Evolutionary conservation across 2,888 invertebrate species (phyloP).

Genomic region (Nudaria mundana): DNA sequence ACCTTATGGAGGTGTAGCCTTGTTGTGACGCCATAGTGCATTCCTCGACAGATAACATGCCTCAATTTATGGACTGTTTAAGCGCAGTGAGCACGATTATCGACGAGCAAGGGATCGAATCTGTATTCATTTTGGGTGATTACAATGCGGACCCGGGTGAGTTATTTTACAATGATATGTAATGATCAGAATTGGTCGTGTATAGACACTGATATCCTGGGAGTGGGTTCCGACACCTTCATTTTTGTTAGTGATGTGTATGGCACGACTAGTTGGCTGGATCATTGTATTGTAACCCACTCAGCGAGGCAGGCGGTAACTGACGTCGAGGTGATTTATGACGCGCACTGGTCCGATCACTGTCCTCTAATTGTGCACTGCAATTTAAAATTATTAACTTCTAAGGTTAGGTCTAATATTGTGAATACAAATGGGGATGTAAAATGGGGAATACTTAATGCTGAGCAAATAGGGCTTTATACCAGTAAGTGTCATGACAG

Average conservation of each 20-base stretch:
- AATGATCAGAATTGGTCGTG: not conserved
- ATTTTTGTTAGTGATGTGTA: too few species aligned
- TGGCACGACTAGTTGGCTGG: too few species aligned
- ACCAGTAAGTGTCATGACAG: too few species aligned
- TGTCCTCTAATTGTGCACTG: not conserved
- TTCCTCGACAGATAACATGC: not conserved
- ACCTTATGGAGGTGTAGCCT: not conserved
- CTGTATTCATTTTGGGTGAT: not conserved
- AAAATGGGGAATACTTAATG: too few species aligned
- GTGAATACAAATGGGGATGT: too few species aligned
- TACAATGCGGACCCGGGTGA: not conserved
- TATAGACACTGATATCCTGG: not conserved
- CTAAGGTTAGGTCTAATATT: too few species aligned
- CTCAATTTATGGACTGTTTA: not conserved
- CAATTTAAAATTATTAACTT: too few species aligned
- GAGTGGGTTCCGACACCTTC: not conserved
- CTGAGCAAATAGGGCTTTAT: too few species aligned
- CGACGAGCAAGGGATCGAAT: not conserved
- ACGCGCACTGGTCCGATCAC: not conserved
- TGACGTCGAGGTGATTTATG: not conserved
- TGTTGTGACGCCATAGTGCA: slow-evolving; percentile 3
- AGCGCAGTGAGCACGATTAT: not conserved
- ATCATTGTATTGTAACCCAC: not conserved
- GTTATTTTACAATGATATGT: not conserved
- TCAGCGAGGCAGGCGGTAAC: too few species aligned